Base-by-base conservation (phyloP, 2,113 vertebrate species). In the Zeus faber region DNA sequence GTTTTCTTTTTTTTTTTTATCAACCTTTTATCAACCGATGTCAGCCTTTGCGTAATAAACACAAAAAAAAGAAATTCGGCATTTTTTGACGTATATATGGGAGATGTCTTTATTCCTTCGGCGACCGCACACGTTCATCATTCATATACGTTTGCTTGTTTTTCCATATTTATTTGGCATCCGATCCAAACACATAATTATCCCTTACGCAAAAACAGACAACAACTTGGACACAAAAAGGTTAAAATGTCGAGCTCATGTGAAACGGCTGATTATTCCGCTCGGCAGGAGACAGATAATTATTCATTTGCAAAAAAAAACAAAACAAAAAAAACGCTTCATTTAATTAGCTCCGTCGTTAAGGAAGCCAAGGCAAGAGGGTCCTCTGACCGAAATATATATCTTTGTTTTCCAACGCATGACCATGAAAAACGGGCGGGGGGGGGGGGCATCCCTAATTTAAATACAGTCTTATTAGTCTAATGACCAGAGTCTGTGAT, bases 401-500 rank as follows among this genome's bases (percentile, higher is more conserved):
- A n/a, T 52, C 54, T 56, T 58, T 50, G 56, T 76, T 84, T 79
- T 80, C 63, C 45, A 67, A 63, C 58, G 62, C 74, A 74, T 73
- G 58, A 63, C 54, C 65, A 70, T 66, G 54, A 62, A 80, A 74
- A 74, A 64, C 78, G 83, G 13, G 43, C 26, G 41, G 52, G 11
- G 6, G 51, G 47, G 48, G 50, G 71, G 31, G 49, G 67, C 47
- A 72, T 65, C 76, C 76, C 77, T 96, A 91, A 95, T 97, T 93
- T 92, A 89, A 92, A 94, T 92, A 93, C 83, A 87, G 90, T 91
- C 91, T 95, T 93, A 94, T 98, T 97, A 97, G 91, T 95, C 91
- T 97, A 98, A 97, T 97, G 94, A 95, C 91, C 82, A 85, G 87
- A 91, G 91, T 87, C 59, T 86, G 89, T 94, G 91, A 94, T 97